Percentiles rank a stretch among this genome's conserved stretches.
These are phyloP conservation scores for Caenorhabditis sp. DNA, from an alignment of 2,888 invertebrate genomes.

Conservation along the genomic window DNA sequence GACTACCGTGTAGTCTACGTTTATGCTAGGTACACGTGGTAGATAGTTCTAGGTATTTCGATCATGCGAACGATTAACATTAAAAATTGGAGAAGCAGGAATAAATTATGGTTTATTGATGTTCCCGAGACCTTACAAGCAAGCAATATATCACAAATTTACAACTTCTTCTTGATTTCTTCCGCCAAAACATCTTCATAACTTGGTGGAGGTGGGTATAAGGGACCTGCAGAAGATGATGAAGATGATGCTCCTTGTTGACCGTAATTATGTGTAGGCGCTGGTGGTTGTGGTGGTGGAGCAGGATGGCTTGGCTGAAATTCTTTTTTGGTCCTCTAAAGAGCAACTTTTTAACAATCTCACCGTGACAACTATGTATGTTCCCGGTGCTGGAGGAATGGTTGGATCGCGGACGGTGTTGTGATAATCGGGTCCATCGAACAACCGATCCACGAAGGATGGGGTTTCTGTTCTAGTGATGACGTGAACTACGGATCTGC, in stretches of 20 bases:
- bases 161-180: slow-evolving; percentile 30
- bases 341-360: no score
- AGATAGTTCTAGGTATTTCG: background rate
- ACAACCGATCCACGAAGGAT: slow-evolving; percentile 17
- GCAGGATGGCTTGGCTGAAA: no score
- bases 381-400: slow-evolving; percentile 37
- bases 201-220: slow-evolving; percentile 29
- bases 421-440: slow-evolving; percentile 36
- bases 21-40: no score
- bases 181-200: slow-evolving; percentile 37
- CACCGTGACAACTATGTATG: slow-evolving; percentile 21
- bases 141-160: no score
- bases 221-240: background rate
- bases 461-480: background rate
- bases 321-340: no score
- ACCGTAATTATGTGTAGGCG: no score
- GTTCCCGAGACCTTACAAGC: no score
- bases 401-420: slow-evolving; percentile 26
- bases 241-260: no score
- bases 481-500: background rate
- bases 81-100: no score
- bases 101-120: no score
- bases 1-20: background rate
- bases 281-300: no score
- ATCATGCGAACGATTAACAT: no score